Evolutionary conservation across 2,888 invertebrate genomes (phyloP).

Genomic region (Melanargia galathea): DNA sequence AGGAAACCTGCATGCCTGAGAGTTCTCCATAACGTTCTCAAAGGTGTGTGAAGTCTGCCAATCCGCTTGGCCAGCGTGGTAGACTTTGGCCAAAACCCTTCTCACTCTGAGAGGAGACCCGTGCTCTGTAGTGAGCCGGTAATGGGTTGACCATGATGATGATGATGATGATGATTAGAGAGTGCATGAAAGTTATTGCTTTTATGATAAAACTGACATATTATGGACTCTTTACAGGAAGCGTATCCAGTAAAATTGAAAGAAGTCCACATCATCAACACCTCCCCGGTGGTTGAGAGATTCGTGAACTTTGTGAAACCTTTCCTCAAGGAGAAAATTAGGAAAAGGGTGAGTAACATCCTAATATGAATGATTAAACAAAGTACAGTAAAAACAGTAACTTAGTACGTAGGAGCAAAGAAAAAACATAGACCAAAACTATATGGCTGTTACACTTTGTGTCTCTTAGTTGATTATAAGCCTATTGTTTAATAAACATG

Average conservation of each 20-base stretch:
- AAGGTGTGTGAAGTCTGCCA: too few species aligned
- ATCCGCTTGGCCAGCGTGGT: too few species aligned
- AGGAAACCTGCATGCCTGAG: too few species aligned
- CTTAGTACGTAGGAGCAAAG: background rate
- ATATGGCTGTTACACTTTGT: too few species aligned
- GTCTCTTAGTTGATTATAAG: too few species aligned
- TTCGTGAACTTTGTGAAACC: slow-evolving; percentile 93
- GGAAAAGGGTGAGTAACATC: slow-evolving; percentile 82
- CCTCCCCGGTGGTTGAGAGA: slow-evolving; percentile 90
- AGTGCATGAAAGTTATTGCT: background rate
- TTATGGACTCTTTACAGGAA: slow-evolving; percentile 56
- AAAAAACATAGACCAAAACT: background rate
- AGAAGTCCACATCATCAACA: slow-evolving; percentile 92
- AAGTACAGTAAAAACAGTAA: background rate
- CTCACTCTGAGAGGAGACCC: too few species aligned
- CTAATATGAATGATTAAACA: background rate
- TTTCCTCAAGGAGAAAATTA: slow-evolving; percentile 92
- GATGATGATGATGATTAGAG: too few species aligned
- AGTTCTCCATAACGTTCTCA: too few species aligned
- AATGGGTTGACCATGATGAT: too few species aligned
- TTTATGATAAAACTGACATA: background rate
- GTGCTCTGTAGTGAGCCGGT: too few species aligned
- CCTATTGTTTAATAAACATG: too few species aligned
- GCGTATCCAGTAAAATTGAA: slow-evolving; percentile 92
- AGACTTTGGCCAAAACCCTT: too few species aligned